Percentiles rank a stretch among this genome's conserved stretches.
Evolutionary conservation across 2,888 invertebrate genomes (phyloP).

Genomic region (Nymphalis urticae): DNA sequence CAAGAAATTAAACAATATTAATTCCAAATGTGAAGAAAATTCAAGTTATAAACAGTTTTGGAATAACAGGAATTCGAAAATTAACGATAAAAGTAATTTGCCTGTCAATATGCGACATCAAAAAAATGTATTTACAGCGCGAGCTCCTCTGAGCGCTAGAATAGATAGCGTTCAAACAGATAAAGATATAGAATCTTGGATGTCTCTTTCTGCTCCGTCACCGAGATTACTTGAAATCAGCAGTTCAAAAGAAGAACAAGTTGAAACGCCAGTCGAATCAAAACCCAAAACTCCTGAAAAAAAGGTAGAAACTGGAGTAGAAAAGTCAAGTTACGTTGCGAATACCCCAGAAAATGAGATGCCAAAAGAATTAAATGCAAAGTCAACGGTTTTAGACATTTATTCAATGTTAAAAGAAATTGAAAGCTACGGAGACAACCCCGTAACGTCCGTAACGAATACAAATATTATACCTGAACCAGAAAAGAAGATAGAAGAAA

Average conservation of each 20-base stretch:
- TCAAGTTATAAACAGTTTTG: conserved; percentile 56
- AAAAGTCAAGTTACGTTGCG: conserved; percentile 39
- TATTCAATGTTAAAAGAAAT: conserved; percentile 79
- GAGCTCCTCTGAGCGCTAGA: conserved; percentile 66
- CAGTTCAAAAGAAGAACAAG: conserved; percentile 38
- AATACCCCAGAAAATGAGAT: conserved; percentile 41
- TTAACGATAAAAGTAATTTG: conserved; percentile 44
- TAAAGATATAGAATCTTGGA: conserved; percentile 77
- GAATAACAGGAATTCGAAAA: conserved; percentile 60
- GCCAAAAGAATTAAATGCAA: conserved; percentile 56
- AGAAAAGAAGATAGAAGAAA: conserved; percentile 55
- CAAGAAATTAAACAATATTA: conserved; percentile 54
- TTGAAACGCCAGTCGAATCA: conserved; percentile 31
- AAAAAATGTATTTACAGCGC: conserved; percentile 56
- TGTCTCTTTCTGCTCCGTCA: conserved; percentile 70
- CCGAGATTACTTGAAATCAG: conserved; percentile 59
- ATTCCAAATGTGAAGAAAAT: conserved; percentile 50
- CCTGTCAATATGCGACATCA: conserved; percentile 55
- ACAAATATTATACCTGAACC: conserved; percentile 43
- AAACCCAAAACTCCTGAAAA: conserved; percentile 12
- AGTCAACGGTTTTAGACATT: conserved; percentile 74
- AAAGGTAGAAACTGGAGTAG: conserved; percentile 25
- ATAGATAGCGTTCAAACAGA: conserved; percentile 71
- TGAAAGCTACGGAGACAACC: conserved; percentile 72
- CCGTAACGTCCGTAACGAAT: conserved; percentile 54